Base-by-base conservation (phyloP, 1,140 invertebrate species). In the Halictus rubicundus region DNA sequence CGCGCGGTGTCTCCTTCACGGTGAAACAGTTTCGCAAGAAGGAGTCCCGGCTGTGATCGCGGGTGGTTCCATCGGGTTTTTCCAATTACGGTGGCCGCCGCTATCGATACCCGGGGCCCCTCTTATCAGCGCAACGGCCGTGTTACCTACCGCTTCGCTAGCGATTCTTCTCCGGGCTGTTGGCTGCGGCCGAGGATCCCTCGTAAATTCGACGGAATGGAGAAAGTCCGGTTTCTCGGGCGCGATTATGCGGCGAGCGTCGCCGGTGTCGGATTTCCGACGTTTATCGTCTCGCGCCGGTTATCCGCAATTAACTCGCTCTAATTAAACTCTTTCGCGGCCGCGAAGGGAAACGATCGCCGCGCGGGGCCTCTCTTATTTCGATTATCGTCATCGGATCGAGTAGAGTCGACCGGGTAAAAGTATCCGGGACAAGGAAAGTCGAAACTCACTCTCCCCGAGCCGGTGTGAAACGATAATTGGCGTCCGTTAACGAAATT, bases 201-300 rank as follows among this genome's bases (percentile, higher is more conserved):
- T 69, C 80, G 77, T 82, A 82, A 82, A 82, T 79, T 79, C 76
- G 69, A 49, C 9, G 1, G 57, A 57, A 39, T 37, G 76, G 80
- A 82, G 80, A 82, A 79, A 82, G 80, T 82, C 77, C 69, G 64
- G 69, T 79, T 81, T 81, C 68, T 60, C 61, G 68, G 16, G 21
- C n/a, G 37, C 68, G 77, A 82, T 82, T 82, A 78, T 65, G 49
- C 52, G 42, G 60, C 52, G 42, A 52, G 49, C 52, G n/a, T 19
- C 54, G 42, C 42, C 42, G 68, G 68, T 81, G 76, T 81, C 61
- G 42, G 76, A 81, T 81, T 71, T 81, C 80, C 71, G 80, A 81
- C 78, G n/a, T 74, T 79, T 79, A 79, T 79, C 70, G 71, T 59
- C 8, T 63, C 57, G 9, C 52, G 9, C 16, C 52, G 37, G 49